Evolutionary conservation across 1,140 invertebrate species (phyloP).

Genomic region (Mamestra configurata): DNA sequence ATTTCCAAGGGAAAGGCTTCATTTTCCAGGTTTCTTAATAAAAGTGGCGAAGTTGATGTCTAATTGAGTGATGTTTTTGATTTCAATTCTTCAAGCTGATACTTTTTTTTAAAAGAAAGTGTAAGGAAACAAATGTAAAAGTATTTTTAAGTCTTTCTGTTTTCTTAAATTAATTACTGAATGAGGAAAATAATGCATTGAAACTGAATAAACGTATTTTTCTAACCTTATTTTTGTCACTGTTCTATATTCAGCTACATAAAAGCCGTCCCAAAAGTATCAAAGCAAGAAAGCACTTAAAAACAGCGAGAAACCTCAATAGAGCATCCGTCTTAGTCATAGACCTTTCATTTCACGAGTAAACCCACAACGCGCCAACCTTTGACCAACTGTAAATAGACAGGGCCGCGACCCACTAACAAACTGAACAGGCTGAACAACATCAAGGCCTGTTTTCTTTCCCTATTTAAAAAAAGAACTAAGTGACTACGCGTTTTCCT

Average conservation of each 20-base stretch:
- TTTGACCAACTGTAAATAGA: slow-evolving; percentile 57
- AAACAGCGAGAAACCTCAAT: background rate
- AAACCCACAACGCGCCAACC: slow-evolving; percentile 43
- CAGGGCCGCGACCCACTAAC: slow-evolving; percentile 60
- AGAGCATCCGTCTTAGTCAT: slow-evolving; percentile 11
- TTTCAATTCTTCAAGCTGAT: slow-evolving; percentile 22
- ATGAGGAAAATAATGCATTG: slow-evolving; percentile 13
- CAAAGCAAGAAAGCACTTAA: slow-evolving; percentile 36
- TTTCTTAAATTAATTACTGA: background rate
- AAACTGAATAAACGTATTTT: background rate
- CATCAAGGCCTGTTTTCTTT: slow-evolving; percentile 58
- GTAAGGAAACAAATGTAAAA: background rate
- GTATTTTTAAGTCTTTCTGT: background rate
- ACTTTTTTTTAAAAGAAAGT: background rate
- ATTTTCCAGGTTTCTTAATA: slow-evolving; percentile 52
- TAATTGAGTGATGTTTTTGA: slow-evolving; percentile 34
- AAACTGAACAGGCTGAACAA: slow-evolving; percentile 54
- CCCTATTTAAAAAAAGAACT: slow-evolving; percentile 55
- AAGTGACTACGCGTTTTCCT: slow-evolving; percentile 59
- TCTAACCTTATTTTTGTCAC: background rate
- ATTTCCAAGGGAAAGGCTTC: slow-evolving; percentile 56
- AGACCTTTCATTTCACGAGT: slow-evolving; percentile 41
- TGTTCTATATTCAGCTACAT: background rate
- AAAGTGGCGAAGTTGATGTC: slow-evolving; percentile 26
- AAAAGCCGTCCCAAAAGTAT: slow-evolving; percentile 10